These are phyloP conservation scores for Melangyna quadrimaculata DNA, from an alignment of 2,888 invertebrate genomes.

Conservation along the genomic window DNA sequence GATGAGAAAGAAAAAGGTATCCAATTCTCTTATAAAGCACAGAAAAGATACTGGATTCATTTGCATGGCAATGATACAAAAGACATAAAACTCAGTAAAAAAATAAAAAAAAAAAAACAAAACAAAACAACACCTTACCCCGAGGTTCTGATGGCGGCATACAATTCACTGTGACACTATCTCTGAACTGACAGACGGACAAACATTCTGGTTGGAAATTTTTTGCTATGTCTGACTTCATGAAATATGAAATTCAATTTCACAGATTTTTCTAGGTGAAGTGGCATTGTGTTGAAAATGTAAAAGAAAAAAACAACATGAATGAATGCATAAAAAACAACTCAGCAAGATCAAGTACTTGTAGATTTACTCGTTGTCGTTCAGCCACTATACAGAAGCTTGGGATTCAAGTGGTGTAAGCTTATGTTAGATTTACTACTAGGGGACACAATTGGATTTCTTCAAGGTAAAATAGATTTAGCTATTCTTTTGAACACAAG, in stretches of 20 bases:
- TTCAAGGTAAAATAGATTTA: conserved; percentile 37
- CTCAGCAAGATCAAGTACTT: conserved; percentile 49
- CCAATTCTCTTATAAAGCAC: conserved; percentile 41
- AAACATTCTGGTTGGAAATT: conserved; percentile 20
- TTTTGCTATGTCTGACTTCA: conserved; percentile 63
- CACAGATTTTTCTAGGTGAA: conserved; percentile 57
- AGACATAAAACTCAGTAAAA: conserved; percentile 1
- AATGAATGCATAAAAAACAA: conserved; percentile 38
- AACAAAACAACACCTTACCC: background rate
- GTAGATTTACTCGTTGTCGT: conserved; percentile 45
- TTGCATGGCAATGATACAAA: conserved; percentile 56
- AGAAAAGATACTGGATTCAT: conserved; percentile 45
- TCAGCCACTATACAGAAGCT: conserved; percentile 45
- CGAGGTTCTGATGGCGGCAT: background rate
- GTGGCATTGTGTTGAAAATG: conserved; percentile 55
- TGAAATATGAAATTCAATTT: conserved; percentile 72
- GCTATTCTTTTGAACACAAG: conserved; percentile 33
- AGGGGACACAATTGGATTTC: conserved; percentile 42
- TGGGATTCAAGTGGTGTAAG: conserved; percentile 50
- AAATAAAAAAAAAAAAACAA: conserved; percentile 7
- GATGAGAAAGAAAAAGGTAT: conserved; percentile 25
- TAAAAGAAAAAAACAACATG: background rate
- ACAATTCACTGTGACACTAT: conserved; percentile 54
- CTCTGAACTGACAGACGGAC: conserved; percentile 36
- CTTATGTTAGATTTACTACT: conserved; percentile 52